Conservation (phyloP, 2,113 vertebrate species). For the Sinosuthora webbiana region DNA sequence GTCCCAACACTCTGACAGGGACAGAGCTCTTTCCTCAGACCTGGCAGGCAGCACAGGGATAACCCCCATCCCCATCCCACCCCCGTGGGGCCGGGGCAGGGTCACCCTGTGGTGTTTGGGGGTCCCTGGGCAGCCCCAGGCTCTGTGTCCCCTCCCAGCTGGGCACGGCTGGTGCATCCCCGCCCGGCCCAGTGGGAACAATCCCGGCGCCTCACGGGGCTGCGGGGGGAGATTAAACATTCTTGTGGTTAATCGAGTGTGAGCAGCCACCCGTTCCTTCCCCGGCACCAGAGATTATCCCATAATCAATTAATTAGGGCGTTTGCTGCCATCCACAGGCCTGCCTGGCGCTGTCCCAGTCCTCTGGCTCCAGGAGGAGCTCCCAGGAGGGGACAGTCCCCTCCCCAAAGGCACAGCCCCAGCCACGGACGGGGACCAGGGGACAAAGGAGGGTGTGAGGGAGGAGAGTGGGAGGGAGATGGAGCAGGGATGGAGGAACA, state of each 20-base stretch:
- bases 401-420: not conserved
- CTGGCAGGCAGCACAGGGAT: not conserved
- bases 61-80: not conserved
- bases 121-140: not conserved
- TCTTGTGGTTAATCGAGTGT: not conserved
- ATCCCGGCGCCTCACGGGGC: rapidly evolving
- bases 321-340: not conserved
- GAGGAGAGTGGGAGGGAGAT: not conserved
- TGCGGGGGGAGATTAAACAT: not conserved
- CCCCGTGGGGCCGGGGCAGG: rapidly evolving
- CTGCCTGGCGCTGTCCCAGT: not conserved
- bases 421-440: not conserved
- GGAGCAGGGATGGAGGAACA: not conserved
- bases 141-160: not conserved
- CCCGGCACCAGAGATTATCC: conserved; percentile 25
- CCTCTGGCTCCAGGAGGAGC: not conserved
- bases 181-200: not conserved
- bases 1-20: not conserved
- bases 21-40: not conserved
- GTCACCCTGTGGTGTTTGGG: not conserved
- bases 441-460: not conserved
- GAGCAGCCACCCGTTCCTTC: not conserved
- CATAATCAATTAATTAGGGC: conserved; percentile 43
- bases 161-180: not conserved
- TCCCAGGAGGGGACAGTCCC: not conserved